Evolutionary conservation across 2,113 vertebrate species (phyloP), one percentile per base, ranked within the genome.

Genomic region (Ariopsis seemanni): DNA sequence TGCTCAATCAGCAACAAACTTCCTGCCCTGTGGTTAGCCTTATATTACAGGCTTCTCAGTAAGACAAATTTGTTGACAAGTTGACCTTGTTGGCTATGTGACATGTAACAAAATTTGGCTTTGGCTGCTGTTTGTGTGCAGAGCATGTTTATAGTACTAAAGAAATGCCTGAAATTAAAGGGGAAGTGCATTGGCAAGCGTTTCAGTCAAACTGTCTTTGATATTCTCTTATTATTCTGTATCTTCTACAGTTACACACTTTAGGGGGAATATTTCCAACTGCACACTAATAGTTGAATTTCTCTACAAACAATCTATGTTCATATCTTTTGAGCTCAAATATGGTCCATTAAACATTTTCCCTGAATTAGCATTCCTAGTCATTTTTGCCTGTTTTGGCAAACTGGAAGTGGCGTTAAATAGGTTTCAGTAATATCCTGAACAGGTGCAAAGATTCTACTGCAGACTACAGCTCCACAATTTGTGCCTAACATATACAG

Each of bases 381-480:
- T 79, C 34, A 81, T 27, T 65, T n/a, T 85, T 8, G 14, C 0
- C 34, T 9, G 20, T 74, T 53, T 53, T n/a, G 18, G 48, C 17
- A 8, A 55, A 63, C 22, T 71, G 4, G 52, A 52, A 48, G 30
- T 60, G 34, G 52, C 6, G 12, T 81, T 30, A 81, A 30, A 53
- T 27, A 15, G 11, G 27, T 15, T 81, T 69, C 27, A 42, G 89
- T 89, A 90, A 87, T 84, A 88, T 87, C 71, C 85, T 79, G 71
- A 92, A 94, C 94, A 95, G 94, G 93, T 95, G 94, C 62, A 83
- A 67, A 80, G 78, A 50, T 80, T 57, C 20, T 77, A 90, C 89
- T 91, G 81, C 79, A 89, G 62, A 60, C 63, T 27, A 65, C 50
- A 69, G 58, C 7, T 3, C 65, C 18, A 79, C 42, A 88, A 34